Evolutionary conservation across 2,888 invertebrate species (phyloP), one percentile per base, ranked within the genome.

Genomic region (Odontomyia ornata): DNA sequence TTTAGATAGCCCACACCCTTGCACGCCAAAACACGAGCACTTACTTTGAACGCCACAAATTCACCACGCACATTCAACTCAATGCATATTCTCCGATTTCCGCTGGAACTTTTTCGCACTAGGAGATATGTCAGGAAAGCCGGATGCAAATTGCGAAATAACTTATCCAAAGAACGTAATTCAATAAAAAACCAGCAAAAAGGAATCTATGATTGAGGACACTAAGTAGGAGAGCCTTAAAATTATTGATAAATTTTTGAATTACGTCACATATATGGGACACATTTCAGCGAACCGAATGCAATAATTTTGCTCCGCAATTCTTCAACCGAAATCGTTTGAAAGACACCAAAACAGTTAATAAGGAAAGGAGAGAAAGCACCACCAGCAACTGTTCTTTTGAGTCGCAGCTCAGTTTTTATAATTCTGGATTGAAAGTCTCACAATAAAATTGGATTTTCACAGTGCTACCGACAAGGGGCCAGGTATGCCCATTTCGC

Each of bases 401-500:
- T 5, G 9, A 36, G 9, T 36, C 36, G 9, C 3, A 60, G 21
- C 60, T n/a, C 7, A 18, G 25, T 5, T 0, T 18, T 7, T 25
- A 11, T 60, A 3, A 52, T 52, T 52, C 15, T 52, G 52, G 4
- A 52, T 60, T 57, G 28, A 21, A 9, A 73, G 23, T 30, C 30
- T 57, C 36, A 36, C 5, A 36, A 9, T 9, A 5, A 5, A 36
- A 36, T 36, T 36, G 15, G 21, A 21, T 30, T 30, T 73, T 69
- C 69, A 69, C 47, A 46, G 15, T 11, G 23, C 23, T 13, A 69
- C 23, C 15, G 47, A 69, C 23, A 43, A 11, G 57, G 72, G 75
- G 28, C 46, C 4, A 46, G 69, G 23, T 77, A 76, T 71, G 77
- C 77, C 79, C 79, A 75, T 76, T 75, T 47, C 79, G 77, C 76